Percentiles rank a stretch among this genome's conserved stretches.
Evolutionary conservation across 2,113 vertebrate species (phyloP).

Genomic region (Taurulus bubalis): DNA sequence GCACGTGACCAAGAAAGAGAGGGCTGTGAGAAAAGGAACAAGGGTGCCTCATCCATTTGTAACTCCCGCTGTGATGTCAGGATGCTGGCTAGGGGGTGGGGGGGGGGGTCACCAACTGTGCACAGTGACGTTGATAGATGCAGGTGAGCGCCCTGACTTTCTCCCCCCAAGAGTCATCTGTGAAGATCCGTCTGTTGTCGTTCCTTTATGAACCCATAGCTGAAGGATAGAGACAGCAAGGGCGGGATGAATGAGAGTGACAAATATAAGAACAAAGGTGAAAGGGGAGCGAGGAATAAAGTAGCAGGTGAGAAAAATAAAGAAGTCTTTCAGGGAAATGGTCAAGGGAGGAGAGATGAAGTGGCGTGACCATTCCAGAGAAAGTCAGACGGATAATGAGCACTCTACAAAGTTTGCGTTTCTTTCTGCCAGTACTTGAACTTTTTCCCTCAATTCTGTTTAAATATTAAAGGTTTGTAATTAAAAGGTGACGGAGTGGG

Average conservation of each 20-base stretch:
- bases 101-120: constrained; percentile 57
- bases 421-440: constrained; percentile 45
- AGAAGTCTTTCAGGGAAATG: constrained; percentile 7
- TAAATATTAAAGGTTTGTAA: constrained; percentile 83
- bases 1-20: constrained; percentile 28
- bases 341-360: constrained; percentile 11
- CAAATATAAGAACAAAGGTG: constrained; percentile 43
- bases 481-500: constrained; percentile 79
- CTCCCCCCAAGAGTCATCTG: constrained; percentile 56
- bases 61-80: constrained; percentile 69
- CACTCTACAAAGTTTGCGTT: constrained; percentile 58
- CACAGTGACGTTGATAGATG: constrained; percentile 66
- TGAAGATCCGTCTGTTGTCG: constrained; percentile 59
- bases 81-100: too few relatives aligned
- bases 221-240: constrained; percentile 28
- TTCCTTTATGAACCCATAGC: constrained; percentile 59
- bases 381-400: constrained; percentile 44
- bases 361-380: neutral
- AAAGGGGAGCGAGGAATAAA: constrained; percentile 34
- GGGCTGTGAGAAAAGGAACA: constrained; percentile 52
- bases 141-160: constrained; percentile 54
- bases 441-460: constrained; percentile 75
- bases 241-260: constrained; percentile 42
- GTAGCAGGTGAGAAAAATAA: neutral
- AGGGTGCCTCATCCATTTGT: constrained; percentile 74